Evolutionary conservation across 2,888 invertebrate species (phyloP).

Genomic region (Atethmia centrago): DNA sequence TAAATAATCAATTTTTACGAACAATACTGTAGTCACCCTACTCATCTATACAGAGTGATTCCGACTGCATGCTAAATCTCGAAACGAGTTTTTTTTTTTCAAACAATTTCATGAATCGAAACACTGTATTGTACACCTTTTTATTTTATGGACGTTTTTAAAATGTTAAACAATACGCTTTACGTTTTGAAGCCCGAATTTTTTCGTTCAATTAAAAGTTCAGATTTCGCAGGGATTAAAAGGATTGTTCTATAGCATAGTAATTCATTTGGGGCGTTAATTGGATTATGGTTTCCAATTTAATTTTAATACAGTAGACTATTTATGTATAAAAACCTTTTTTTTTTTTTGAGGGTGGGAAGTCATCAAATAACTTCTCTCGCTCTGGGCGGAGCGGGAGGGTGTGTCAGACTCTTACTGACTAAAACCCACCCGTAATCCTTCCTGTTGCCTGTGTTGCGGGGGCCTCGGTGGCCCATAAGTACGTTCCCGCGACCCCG

Average conservation of each 20-base stretch:
- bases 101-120: constrained; percentile 62
- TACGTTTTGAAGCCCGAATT: not conserved
- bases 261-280: constrained; percentile 41
- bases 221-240: constrained; percentile 47
- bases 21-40: constrained; percentile 41
- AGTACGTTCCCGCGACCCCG: too few relatives aligned
- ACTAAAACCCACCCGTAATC: too few relatives aligned
- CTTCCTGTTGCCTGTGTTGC: too few relatives aligned
- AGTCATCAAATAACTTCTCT: too few relatives aligned
- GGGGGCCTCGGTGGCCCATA: too few relatives aligned
- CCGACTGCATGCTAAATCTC: constrained; percentile 43
- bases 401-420: too few relatives aligned
- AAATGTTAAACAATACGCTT: constrained; percentile 33
- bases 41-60: constrained; percentile 18
- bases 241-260: constrained; percentile 8
- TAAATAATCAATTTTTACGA: not conserved
- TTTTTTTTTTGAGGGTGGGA: too few relatives aligned
- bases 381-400: too few relatives aligned
- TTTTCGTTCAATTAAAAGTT: constrained; percentile 56
- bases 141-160: constrained; percentile 44
- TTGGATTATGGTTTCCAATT: constrained; percentile 33
- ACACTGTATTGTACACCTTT: constrained; percentile 56
- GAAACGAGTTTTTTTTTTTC: constrained; percentile 58
- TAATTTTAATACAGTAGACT: too few relatives aligned
- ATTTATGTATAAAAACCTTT: too few relatives aligned